Percentiles rank a stretch among this genome's conserved stretches.
phyloP scores from a whole-genome alignment of 2,113 vertebrate species.

The Cephalopholis sonnerati region DNA sequence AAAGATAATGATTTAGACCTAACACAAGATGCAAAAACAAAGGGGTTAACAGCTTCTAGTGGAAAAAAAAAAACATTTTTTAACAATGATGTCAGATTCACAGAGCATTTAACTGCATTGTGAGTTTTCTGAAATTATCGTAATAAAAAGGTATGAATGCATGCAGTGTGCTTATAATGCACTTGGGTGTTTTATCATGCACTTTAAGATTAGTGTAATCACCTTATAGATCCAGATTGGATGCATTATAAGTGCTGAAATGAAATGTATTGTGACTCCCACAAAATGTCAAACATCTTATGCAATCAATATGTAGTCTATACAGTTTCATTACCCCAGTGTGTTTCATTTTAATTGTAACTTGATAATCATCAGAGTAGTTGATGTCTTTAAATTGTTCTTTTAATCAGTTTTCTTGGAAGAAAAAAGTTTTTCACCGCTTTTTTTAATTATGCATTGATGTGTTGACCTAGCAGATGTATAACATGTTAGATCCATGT shows the following conservation, averaged over 20 bases:
- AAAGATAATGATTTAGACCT: neutral
- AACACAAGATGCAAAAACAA: neutral
- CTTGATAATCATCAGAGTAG: constrained; percentile 25
- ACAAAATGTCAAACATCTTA: constrained; percentile 18
- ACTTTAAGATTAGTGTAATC: constrained; percentile 28
- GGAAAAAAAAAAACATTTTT: neutral
- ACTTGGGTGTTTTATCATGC: constrained; percentile 21
- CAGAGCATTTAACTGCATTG: constrained; percentile 3
- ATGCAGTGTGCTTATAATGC: constrained; percentile 56
- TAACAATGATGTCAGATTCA: constrained; percentile 13
- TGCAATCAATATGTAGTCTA: constrained; percentile 35
- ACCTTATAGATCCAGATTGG: constrained; percentile 4
- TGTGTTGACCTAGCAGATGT: constrained; percentile 52
- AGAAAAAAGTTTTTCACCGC: constrained; percentile 19
- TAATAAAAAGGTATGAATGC: constrained; percentile 18
- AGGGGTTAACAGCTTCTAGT: neutral
- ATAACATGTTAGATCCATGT: constrained; percentile 63
- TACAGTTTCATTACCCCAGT: neutral
- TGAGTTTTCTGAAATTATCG: constrained; percentile 11
- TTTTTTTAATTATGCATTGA: constrained; percentile 52
- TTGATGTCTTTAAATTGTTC: constrained; percentile 33
- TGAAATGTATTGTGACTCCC: constrained; percentile 16
- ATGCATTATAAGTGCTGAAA: constrained; percentile 26
- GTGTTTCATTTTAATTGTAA: constrained; percentile 17
- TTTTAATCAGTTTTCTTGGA: constrained; percentile 38